These are phyloP conservation scores for Parazoanthus swiftii DNA, from an alignment of 92 coral and sea anemone genomes.

Conservation along the genomic window DNA sequence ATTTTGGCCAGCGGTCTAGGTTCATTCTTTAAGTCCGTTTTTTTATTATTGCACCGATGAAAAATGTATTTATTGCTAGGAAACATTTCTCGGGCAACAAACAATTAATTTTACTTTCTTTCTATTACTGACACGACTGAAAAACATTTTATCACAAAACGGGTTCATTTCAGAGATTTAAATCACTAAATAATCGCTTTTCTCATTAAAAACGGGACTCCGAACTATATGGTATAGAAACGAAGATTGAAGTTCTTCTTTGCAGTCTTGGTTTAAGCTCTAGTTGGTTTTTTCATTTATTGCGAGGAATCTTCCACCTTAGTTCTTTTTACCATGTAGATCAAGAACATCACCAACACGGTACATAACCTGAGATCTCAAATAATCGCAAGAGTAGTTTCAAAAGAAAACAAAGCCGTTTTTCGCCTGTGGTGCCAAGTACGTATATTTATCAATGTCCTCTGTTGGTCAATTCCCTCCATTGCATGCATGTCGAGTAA, in stretches of 20 bases:
- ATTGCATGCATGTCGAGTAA: neutral
- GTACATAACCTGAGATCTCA: neutral
- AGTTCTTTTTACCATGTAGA: neutral
- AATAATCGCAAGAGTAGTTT: neutral
- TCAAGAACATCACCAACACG: no score
- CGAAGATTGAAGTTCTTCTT: neutral
- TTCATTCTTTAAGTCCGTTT: neutral
- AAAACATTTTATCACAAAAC: neutral
- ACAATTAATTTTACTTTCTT: neutral
- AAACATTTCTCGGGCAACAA: neutral
- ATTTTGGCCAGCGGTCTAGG: neutral
- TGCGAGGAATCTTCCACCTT: neutral
- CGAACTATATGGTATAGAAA: no score
- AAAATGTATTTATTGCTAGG: neutral
- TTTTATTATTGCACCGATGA: neutral
- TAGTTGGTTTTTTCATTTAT: no score
- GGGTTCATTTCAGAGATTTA: neutral
- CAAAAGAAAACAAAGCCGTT: neutral
- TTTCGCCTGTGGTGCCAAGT: neutral
- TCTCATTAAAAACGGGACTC: no score
- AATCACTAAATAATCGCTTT: slow-evolving; percentile 12
- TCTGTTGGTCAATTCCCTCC: neutral
- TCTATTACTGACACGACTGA: neutral
- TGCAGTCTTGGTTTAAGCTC: neutral
- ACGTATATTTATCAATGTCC: neutral